A percentile compares a stretch with the other conserved stretches of the same genome.
Conservation (phyloP, 2,797 vertebrate genomes). For the Pteropus rufus region DNA sequence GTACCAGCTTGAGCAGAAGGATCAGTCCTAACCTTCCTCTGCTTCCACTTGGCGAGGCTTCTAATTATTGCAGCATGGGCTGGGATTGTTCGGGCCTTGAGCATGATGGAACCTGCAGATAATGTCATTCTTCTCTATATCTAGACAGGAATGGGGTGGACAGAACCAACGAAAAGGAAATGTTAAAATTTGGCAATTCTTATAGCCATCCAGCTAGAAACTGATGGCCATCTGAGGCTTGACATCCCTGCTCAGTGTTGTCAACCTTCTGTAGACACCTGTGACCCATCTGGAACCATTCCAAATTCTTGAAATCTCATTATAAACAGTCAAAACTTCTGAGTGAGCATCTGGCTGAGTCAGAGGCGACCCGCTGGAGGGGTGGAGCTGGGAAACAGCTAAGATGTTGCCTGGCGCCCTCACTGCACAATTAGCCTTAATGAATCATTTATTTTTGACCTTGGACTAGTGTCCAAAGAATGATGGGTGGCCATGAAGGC, state of each 20-base stretch:
- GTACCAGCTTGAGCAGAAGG: neutral
- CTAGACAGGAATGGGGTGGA: neutral
- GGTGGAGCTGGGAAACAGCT: neutral
- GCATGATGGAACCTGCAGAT: neutral
- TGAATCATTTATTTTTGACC: constrained; percentile 44
- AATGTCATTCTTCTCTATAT: neutral
- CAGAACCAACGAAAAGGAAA: neutral
- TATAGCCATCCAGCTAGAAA: neutral
- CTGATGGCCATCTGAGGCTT: neutral
- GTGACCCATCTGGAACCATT: neutral
- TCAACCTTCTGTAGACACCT: neutral
- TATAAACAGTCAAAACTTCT: neutral
- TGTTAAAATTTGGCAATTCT: neutral
- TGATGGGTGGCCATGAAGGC: constrained; percentile 55
- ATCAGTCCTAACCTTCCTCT: neutral
- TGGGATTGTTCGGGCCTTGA: neutral
- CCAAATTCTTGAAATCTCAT: neutral
- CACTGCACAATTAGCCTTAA: neutral
- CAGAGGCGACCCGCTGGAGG: too few relatives aligned
- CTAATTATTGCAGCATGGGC: neutral
- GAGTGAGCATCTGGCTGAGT: neutral
- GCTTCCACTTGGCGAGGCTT: neutral
- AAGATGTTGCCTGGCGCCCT: neutral
- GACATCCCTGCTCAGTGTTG: neutral
- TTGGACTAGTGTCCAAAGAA: constrained; percentile 32